Percentiles rank a stretch among this genome's conserved stretches.
Evolutionary conservation across 2,113 vertebrate genomes (phyloP).

Genomic region (Stictonetta naevosa): DNA sequence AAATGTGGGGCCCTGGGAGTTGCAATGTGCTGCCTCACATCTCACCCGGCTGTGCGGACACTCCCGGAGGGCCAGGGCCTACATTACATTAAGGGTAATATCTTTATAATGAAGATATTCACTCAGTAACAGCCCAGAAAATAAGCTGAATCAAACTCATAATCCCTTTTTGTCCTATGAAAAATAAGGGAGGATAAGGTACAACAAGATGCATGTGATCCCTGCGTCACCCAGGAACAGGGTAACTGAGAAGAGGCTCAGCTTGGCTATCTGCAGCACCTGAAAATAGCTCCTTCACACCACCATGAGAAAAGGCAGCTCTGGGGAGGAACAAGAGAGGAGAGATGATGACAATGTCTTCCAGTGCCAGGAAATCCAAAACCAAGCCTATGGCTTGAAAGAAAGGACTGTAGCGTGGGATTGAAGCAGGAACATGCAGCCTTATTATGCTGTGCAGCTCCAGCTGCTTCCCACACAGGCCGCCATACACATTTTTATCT

Average conservation of each 20-base stretch:
- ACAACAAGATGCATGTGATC: neutral
- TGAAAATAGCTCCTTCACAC: neutral
- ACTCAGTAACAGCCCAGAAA: neutral
- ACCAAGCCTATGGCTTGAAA: neutral
- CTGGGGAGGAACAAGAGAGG: neutral
- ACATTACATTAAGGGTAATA: neutral
- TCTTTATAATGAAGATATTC: neutral
- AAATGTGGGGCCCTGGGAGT: neutral
- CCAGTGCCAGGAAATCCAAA: neutral
- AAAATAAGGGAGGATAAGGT: neutral
- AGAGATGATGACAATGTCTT: neutral
- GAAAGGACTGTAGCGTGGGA: neutral
- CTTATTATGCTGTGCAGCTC: neutral
- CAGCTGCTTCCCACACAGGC: neutral
- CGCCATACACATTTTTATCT: rapidly evolving
- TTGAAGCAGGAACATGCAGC: neutral
- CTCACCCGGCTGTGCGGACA: neutral
- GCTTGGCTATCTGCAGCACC: neutral
- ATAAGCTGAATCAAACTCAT: neutral
- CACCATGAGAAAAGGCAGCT: neutral
- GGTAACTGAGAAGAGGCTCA: neutral
- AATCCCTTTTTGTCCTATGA: neutral
- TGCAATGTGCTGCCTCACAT: neutral
- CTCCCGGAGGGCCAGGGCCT: neutral
- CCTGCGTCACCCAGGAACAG: neutral